Evolutionary conservation across 2,888 invertebrate genomes (phyloP), one percentile per base, ranked within the genome.

Genomic region (Dasysyrphus tricinctus): DNA sequence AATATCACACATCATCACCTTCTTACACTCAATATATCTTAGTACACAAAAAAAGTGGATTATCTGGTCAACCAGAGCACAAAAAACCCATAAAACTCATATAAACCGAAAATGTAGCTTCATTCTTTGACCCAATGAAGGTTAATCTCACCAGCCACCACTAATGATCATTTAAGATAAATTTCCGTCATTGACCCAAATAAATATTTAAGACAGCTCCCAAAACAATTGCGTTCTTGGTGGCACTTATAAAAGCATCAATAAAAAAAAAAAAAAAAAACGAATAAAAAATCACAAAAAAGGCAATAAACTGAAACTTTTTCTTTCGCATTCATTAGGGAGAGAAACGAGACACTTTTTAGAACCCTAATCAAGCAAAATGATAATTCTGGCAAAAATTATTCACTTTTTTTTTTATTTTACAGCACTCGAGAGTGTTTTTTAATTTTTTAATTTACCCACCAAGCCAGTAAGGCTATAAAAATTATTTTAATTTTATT

Each of bases 121-220:
- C 37, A 69, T 69, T 69, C 49, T 54, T 69, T 69, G 69, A 69
- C 69, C 69, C 29, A 69, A 39, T 37, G 51, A 69, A 69, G 69
- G 69, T 69, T 69, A 69, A 69, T 69, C 49, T 24, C 47, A 32
- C 11, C 24, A 14, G 1, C 37, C 37, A 37, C 7, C 42, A 8
- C n/a, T 34, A 74, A 74, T 19, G 32, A 54, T 49, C 74, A 69
- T 47, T 57, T n/a, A 74, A 74, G 49, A 69, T 49, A n/a, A n/a
- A 49, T 73, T 73, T 84, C 24, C 59, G 76, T 59, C 61, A 49
- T 56, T 85, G 81, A 85, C 85, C 85, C 77, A 81, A 74, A 85
- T 85, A 81, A 85, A 81, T 81, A 81, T 79, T 77, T 78, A 9
- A 77, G 14, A 19, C 73, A 6, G 19, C 19, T 47, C 32, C 44